Conservation (phyloP, 2,797 vertebrate genomes). For the Xenops minutus region DNA sequence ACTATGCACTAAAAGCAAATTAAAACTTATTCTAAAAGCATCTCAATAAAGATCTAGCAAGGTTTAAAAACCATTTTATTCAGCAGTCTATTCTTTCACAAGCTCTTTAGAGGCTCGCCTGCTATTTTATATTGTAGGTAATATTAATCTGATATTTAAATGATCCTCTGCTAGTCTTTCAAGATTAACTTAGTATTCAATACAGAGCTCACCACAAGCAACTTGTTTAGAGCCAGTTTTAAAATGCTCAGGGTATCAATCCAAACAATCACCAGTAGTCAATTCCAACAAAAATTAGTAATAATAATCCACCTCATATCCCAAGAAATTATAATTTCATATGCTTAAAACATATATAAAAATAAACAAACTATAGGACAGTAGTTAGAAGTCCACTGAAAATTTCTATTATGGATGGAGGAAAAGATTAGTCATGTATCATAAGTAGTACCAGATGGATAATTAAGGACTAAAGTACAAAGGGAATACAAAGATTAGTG, state of each 20-base stretch:
- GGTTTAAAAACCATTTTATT: not conserved
- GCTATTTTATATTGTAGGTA: not conserved
- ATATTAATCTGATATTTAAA: not conserved
- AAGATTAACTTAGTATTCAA: not conserved
- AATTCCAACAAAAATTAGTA: not conserved
- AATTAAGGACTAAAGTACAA: not conserved
- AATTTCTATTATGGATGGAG: not conserved
- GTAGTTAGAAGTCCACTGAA: not conserved
- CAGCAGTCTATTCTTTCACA: not conserved
- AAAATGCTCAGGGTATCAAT: not conserved
- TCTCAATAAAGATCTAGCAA: not conserved
- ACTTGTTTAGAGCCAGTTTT: not conserved
- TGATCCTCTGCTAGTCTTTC: not conserved
- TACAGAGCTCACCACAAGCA: not conserved
- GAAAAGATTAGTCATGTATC: not conserved
- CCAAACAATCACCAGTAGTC: not conserved
- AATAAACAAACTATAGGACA: not conserved
- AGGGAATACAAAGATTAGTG: not conserved
- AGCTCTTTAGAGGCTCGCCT: not conserved
- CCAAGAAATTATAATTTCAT: not conserved
- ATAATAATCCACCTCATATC: not conserved
- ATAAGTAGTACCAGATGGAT: not conserved
- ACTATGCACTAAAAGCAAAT: not conserved
- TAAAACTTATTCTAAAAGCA: constrained; percentile 22
- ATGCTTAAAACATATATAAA: not conserved